Evolutionary conservation across 2,888 invertebrate species (phyloP).

Genomic region (Lacanobia wlatinum): DNA sequence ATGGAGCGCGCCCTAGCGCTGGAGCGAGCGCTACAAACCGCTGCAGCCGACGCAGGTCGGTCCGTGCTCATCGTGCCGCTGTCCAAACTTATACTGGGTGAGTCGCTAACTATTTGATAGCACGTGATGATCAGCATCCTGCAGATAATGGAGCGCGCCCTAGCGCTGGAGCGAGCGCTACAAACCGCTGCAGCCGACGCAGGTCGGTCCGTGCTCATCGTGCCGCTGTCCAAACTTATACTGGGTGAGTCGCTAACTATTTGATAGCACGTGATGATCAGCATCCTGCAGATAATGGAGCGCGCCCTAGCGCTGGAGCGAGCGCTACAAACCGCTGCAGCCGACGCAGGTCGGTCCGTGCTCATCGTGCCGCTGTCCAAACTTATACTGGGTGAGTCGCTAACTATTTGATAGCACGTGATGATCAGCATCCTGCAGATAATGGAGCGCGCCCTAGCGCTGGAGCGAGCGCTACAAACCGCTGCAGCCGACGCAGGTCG

Average conservation of each 20-base stretch:
- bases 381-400: constrained; percentile 93
- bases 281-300: constrained; percentile 94
- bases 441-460: constrained; percentile 93
- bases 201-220: constrained; percentile 92
- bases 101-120: constrained; percentile 76
- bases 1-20: constrained; percentile 93
- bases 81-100: constrained; percentile 95
- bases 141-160: constrained; percentile 93
- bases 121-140: constrained; percentile 83
- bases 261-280: no score
- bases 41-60: constrained; percentile 92
- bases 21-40: constrained; percentile 93
- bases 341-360: constrained; percentile 91
- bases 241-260: constrained; percentile 91
- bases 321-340: constrained; percentile 92
- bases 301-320: constrained; percentile 94
- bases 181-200: constrained; percentile 92
- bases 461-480: constrained; percentile 94
- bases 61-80: constrained; percentile 94
- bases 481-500: constrained; percentile 92
- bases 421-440: constrained; percentile 92
- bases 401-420: background rate
- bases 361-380: constrained; percentile 95
- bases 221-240: constrained; percentile 95
- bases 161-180: constrained; percentile 94